These are phyloP conservation scores for Cynoglossus semilaevis DNA, from an alignment of 2,113 vertebrate species.

Conservation along the genomic window DNA sequence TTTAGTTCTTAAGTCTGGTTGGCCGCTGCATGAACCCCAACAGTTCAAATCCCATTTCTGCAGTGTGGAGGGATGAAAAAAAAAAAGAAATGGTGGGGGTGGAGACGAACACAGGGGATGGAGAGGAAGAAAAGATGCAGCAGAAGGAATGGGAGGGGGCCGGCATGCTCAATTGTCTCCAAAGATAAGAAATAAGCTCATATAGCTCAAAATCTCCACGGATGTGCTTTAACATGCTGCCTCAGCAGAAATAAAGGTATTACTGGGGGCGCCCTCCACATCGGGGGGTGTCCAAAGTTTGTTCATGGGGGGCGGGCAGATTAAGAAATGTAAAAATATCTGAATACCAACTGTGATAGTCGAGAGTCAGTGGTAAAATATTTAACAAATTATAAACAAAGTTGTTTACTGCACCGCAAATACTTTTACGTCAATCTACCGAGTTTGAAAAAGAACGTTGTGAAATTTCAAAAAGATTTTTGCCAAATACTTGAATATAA, in stretches of 20 bases:
- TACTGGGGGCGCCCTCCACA: conserved; percentile 52
- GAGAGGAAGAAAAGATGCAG: conserved; percentile 23
- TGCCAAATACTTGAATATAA: too few species aligned
- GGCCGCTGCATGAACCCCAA: conserved; percentile 71
- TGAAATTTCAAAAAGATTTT: too few species aligned
- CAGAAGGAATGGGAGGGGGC: conserved; percentile 3
- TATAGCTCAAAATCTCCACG: conserved; percentile 72
- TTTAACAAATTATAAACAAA: too few species aligned
- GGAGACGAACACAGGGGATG: conserved; percentile 22
- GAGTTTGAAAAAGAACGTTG: too few species aligned
- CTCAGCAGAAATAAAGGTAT: conserved; percentile 68
- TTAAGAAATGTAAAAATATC: too few species aligned
- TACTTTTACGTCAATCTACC: too few species aligned
- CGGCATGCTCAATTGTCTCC: conserved; percentile 55
- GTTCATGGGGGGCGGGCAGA: too few species aligned
- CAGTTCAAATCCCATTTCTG: conserved; percentile 65
- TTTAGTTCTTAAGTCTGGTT: conserved; percentile 53
- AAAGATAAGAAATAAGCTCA: conserved; percentile 74
- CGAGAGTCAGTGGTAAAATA: too few species aligned
- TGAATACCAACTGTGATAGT: too few species aligned
- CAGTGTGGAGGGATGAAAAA: conserved; percentile 39
- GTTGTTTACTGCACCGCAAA: too few species aligned
- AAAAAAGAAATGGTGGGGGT: background rate
- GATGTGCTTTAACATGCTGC: conserved; percentile 61
- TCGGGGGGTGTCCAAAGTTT: conserved; percentile 40